phyloP scores from a whole-genome alignment of 2,113 vertebrate species.

The Apaloderma vittatum region DNA sequence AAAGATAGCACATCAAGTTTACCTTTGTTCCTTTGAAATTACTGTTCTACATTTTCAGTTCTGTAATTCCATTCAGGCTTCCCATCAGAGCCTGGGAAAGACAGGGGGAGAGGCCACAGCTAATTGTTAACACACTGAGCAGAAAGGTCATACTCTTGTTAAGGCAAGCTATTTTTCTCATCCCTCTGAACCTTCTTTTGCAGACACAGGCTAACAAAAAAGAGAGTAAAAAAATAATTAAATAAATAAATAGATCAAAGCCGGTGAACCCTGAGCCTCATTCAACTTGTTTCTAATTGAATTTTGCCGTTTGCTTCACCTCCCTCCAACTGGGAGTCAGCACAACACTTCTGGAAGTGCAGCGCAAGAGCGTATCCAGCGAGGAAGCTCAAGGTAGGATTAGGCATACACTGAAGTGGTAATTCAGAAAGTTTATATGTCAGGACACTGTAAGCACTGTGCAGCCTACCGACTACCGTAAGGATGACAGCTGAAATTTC shows the following conservation, averaged over 20 bases:
- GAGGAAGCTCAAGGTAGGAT: slow-evolving; percentile 67
- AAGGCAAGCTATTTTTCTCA: slow-evolving; percentile 42
- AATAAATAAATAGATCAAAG: not conserved
- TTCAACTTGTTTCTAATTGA: not conserved
- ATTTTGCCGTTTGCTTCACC: not conserved
- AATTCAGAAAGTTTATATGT: not conserved
- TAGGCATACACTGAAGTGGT: not conserved
- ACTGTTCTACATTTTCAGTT: not conserved
- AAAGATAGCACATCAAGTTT: not conserved
- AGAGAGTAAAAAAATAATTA: not conserved
- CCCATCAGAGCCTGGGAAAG: not conserved
- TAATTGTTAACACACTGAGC: not conserved
- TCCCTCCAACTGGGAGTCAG: not conserved
- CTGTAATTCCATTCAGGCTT: not conserved
- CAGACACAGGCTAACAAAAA: not conserved
- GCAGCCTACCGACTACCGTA: not conserved
- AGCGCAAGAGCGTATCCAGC: not conserved
- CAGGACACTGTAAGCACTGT: not conserved
- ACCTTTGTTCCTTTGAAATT: not conserved
- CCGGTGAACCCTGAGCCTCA: not conserved
- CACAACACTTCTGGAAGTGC: not conserved
- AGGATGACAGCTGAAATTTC: not conserved
- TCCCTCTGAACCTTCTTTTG: not conserved
- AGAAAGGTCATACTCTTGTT: not conserved
- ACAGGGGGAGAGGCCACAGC: not conserved